These are phyloP conservation scores for Sceloporus tristichus DNA, from an alignment of 2,113 vertebrate genomes.

Conservation along the genomic window DNA sequence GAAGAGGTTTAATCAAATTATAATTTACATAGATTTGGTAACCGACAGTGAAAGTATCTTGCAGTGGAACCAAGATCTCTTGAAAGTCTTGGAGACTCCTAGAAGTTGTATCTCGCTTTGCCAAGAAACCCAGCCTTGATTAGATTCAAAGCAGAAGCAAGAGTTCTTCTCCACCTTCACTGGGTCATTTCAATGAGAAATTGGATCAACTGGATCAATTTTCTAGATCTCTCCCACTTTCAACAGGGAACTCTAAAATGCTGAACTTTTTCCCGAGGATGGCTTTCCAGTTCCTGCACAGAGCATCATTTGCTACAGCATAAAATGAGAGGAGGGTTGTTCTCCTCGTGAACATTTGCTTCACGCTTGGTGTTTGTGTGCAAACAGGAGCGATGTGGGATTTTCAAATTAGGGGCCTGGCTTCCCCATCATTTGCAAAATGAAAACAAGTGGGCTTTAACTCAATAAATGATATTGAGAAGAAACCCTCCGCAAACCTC, in stretches of 20 bases:
- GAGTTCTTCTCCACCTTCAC: too few relatives aligned
- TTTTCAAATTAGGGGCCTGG: not conserved
- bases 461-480: constrained; percentile 23
- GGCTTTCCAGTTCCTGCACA: not conserved
- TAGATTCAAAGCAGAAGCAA: too few relatives aligned
- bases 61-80: too few relatives aligned
- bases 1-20: too few relatives aligned
- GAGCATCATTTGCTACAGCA: not conserved
- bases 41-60: too few relatives aligned
- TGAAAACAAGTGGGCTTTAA: constrained; percentile 13
- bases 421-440: not conserved
- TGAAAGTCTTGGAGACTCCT: too few relatives aligned
- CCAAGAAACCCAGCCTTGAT: too few relatives aligned
- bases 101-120: too few relatives aligned
- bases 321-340: too few relatives aligned
- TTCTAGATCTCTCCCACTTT: not conserved
- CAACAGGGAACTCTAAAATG: not conserved
- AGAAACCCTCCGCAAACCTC: constrained; percentile 44
- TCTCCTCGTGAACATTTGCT: not conserved
- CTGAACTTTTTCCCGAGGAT: not conserved
- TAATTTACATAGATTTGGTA: too few relatives aligned
- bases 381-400: not conserved
- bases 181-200: not conserved
- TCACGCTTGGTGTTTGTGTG: not conserved
- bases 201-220: not conserved